These are phyloP conservation scores for Distichodus sexfasciatus DNA, from an alignment of 2,797 vertebrate genomes.

Conservation along the genomic window DNA sequence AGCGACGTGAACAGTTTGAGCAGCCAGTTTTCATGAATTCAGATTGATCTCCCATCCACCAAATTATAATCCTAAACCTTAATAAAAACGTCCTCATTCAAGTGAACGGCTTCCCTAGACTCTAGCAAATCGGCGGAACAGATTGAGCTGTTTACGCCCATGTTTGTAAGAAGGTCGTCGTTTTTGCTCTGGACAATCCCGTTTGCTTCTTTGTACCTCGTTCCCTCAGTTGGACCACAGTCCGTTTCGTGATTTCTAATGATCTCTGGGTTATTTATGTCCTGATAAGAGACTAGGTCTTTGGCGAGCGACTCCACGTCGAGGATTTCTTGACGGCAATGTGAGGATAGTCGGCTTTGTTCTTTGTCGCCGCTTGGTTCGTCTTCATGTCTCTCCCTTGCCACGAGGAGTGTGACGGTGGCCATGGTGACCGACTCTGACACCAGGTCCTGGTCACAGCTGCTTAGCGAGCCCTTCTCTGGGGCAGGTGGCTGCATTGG, in stretches of 20 bases:
- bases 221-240: constrained; percentile 43
- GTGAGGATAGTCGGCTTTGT: background rate
- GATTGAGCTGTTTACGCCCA: constrained; percentile 44
- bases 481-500: constrained; percentile 43
- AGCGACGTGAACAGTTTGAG: background rate
- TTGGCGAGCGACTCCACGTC: constrained; percentile 7
- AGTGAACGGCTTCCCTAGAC: constrained; percentile 44
- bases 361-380: constrained; percentile 18
- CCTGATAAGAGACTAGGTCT: constrained; percentile 32
- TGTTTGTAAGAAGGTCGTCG: constrained; percentile 35
- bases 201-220: constrained; percentile 31
- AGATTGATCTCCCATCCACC: background rate
- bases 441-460: constrained; percentile 32
- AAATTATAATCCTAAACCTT: background rate
- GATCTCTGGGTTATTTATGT: constrained; percentile 44
- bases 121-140: constrained; percentile 42
- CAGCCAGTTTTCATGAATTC: background rate
- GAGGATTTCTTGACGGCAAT: constrained; percentile 12
- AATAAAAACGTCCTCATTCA: constrained; percentile 4
- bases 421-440: constrained; percentile 57
- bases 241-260: constrained; percentile 61
- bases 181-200: constrained; percentile 16
- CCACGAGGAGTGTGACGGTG: constrained; percentile 35
- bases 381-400: constrained; percentile 9
- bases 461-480: constrained; percentile 45